Conservation (phyloP, 2,888 invertebrate genomes). For the Lepas anatifera region DNA sequence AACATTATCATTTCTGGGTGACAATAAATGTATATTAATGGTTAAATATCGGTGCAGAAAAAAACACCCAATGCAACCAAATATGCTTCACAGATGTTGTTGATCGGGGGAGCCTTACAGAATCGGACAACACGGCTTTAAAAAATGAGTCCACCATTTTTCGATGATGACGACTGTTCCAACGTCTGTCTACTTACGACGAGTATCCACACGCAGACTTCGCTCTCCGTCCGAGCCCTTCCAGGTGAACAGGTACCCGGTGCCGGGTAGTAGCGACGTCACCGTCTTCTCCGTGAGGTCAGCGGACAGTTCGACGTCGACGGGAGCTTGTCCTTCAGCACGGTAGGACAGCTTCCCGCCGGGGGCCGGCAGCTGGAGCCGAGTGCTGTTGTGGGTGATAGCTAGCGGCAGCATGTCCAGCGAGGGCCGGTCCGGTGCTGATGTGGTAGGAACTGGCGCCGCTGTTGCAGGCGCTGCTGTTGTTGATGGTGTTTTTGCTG, state of each 20-base stretch:
- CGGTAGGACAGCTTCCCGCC: neutral
- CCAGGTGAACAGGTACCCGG: neutral
- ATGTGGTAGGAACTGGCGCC: neutral
- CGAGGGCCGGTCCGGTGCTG: neutral
- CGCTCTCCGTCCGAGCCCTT: neutral
- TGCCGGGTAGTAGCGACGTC: neutral
- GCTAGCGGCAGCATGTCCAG: neutral
- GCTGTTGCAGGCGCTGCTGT: neutral
- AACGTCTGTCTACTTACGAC: neutral
- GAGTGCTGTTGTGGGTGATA: conserved; percentile 3
- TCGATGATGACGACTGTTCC: too few species aligned
- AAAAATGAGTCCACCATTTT: too few species aligned
- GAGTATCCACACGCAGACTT: neutral
- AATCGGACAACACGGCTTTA: too few species aligned
- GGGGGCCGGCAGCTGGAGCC: neutral
- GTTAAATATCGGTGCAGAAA: too few species aligned
- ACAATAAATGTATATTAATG: too few species aligned
- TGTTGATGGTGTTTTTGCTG: neutral
- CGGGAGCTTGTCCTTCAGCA: neutral
- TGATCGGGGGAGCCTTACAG: too few species aligned
- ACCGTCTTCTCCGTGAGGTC: neutral
- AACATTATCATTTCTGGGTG: too few species aligned
- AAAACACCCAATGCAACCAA: too few species aligned
- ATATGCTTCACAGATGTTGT: too few species aligned
- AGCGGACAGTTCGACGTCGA: neutral